phyloP scores from a whole-genome alignment of 1,140 invertebrate species.

The Aphidius gifuensis region DNA sequence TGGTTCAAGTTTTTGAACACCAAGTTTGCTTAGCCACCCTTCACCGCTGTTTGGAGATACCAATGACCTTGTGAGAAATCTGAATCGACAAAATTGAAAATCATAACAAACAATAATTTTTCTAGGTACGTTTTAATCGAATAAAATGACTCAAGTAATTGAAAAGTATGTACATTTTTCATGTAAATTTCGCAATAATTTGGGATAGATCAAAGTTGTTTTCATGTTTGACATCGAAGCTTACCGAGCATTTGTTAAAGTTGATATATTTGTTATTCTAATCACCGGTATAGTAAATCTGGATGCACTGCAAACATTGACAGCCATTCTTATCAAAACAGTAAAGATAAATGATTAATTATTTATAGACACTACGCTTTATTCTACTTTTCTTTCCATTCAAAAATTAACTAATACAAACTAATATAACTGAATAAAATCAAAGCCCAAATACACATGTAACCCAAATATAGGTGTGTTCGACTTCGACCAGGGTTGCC shows the following conservation, averaged over 20 bases:
- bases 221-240: slow-evolving; percentile 3
- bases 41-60: slow-evolving; percentile 60
- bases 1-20: slow-evolving; percentile 88
- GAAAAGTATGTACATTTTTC: neutral
- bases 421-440: no score
- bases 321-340: slow-evolving; percentile 33
- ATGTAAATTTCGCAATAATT: slow-evolving; percentile 4
- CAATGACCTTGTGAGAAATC: slow-evolving; percentile 49
- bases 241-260: slow-evolving; percentile 34
- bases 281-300: slow-evolving; percentile 33
- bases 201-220: neutral
- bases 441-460: no score
- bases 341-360: no score
- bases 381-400: no score
- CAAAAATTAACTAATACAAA: no score
- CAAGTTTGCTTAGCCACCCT: slow-evolving; percentile 85
- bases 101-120: slow-evolving; percentile 21
- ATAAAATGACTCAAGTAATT: neutral
- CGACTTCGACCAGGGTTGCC: no score
- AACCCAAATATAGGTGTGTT: no score
- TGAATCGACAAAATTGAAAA: slow-evolving; percentile 5
- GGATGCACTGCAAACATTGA: slow-evolving; percentile 40
- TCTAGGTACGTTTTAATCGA: slow-evolving; percentile 5
- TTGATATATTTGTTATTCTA: slow-evolving; percentile 35
- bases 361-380: no score